Base-by-base conservation (phyloP, 2,888 invertebrate species). In the Myopa testacea region DNA sequence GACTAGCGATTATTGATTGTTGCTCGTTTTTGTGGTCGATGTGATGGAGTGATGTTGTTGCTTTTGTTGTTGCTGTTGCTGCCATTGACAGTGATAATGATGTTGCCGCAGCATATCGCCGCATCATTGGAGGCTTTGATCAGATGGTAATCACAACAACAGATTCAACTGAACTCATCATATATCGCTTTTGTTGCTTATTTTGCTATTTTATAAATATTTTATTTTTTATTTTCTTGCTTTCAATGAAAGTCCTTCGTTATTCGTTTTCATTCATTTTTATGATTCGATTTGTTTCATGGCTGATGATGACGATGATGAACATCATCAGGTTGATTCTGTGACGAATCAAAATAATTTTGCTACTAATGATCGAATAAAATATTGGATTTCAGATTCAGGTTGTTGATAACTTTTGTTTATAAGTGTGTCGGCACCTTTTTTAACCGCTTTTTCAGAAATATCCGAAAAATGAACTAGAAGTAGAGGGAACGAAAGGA, bases 201-300 rank as follows among this genome's bases (percentile, higher is more conserved):
- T 60, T n/a, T 60, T n/a, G 60, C 60, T 60, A 14, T 60, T 19
- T 60, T 60, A 60, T 55, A 16, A 10, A 16, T 55, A 55, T 60
- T 60, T 60, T 60, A 7, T 34, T 63, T 63, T 26, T 34, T 45
- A 10, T 69, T 26, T 19, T 40, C 12, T 38, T n/a, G 26, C 26
- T 62, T 4, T n/a, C 26, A 10, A n/a, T 62, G 19, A 19, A 26
- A 62, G 6, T 62, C 62, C 62, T 62, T 62, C 58, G 58, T 58
- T 58, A 58, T 12, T 58, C 19, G 19, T 58, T 58, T 58, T 58
- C 62, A 62, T 69, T 69, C 68, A 69, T 69, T 69, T 40, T 69
- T n/a, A 45, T 14, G 45, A 19, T 50, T 40, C 16, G 68, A 45
- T 40, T 69, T 19, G 4, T 38, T 68, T 69, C 40, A 58, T 26